phyloP scores from a whole-genome alignment of 2,113 vertebrate species.

The Oreochromis spilurus region DNA sequence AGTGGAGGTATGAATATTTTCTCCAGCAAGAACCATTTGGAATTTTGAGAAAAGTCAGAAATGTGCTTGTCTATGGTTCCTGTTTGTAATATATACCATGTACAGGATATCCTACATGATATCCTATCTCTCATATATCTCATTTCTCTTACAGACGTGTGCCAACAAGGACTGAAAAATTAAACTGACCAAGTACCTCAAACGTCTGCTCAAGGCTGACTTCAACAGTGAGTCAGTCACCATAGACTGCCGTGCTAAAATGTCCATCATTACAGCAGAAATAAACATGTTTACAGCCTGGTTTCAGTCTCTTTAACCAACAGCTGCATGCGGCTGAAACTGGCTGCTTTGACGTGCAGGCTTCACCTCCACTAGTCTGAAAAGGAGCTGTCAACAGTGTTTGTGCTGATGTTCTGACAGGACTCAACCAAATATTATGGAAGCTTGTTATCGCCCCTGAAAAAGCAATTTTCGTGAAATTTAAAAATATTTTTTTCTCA shows the following conservation, averaged over 20 bases:
- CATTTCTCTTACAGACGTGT: background rate
- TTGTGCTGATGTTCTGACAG: background rate
- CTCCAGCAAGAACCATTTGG: background rate
- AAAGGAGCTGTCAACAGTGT: background rate
- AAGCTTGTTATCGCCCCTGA: background rate
- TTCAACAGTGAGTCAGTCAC: background rate
- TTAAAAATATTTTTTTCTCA: rapidly evolving
- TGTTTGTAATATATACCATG: background rate
- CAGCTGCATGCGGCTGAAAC: background rate
- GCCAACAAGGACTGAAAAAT: background rate
- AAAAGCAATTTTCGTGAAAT: background rate
- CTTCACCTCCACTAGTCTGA: background rate
- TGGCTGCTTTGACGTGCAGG: background rate
- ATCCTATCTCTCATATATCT: background rate
- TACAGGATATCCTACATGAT: background rate
- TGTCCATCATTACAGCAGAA: background rate
- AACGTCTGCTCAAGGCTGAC: background rate
- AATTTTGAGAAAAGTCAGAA: background rate
- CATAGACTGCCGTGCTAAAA: background rate
- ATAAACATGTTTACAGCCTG: background rate
- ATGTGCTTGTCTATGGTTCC: background rate
- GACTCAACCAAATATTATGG: background rate
- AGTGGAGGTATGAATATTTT: background rate
- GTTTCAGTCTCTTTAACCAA: background rate
- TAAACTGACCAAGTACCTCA: background rate